Evolutionary conservation across 2,888 invertebrate species (phyloP), one percentile per base, ranked within the genome.

Genomic region (Monochamus alternatus): DNA sequence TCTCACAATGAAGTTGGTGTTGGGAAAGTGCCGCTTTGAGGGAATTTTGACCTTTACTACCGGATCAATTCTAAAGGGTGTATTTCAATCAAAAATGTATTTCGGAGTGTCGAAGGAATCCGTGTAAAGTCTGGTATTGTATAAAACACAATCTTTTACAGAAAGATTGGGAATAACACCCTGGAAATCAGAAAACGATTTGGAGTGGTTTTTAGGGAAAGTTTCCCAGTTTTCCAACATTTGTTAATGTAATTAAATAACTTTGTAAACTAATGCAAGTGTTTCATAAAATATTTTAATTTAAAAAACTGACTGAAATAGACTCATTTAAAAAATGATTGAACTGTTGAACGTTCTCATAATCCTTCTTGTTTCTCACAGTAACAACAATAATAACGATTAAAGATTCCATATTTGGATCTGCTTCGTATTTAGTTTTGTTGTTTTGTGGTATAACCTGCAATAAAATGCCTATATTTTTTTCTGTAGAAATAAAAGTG

Each of bases 31-130:
- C 75, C 80, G 83, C 84, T 79, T 63, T 32, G 52, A 12, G 14
- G 58, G 67, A 68, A 81, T 75, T 47, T 31, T 65, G 77, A 64
- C 14, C 70, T 31, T 65, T 52, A 75, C 78, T 83, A 82, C 70
- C 76, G 83, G 85, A 87, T 87, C 86, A 86, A 86, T 86, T 85
- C 81, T 80, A 84, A 83, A 79, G 84, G 83, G 84, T 84, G 85
- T 86, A 85, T 86, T 86, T 86, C 86, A 86, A 87, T 87, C 86
- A 86, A 86, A 87, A 86, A 85, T 85, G 84, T 84, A 86, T 85
- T 85, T 84, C 84, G 81, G 84, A 85, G 83, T 84, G 85, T 86
- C 82, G 81, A 80, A 82, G 81, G 83, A 81, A 84, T 85, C 84
- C 82, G 82, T 83, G 83, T 83, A 81, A 81, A 83, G 83, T 82